Evolutionary conservation across 1,140 invertebrate species (phyloP), one percentile per base, ranked within the genome.

Genomic region (Leguminivora glycinivorella): DNA sequence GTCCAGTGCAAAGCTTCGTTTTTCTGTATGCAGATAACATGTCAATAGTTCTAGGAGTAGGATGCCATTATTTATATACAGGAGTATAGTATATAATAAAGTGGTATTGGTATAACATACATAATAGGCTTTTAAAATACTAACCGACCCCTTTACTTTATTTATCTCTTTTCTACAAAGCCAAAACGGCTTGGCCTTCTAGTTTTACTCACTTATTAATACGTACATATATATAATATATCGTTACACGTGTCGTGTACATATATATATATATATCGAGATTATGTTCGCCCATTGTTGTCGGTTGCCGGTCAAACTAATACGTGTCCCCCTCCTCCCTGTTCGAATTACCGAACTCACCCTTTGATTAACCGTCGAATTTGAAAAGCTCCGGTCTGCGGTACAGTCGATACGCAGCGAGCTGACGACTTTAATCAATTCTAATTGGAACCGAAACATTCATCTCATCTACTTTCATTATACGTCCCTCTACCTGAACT

Each of bases 401-500:
- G 58, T 63, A 63, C 58, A 63, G 58, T 63, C 31, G 66, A 58
- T 67, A 24, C 69, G 26, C 47, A 79, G 38, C 67, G 52, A 73
- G 60, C 70, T 74, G 74, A 69, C 71, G 73, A 78, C 77, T 84
- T 87, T 79, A 83, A 85, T 85, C 77, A 82, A 81, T 85, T 84
- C 82, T 83, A 83, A 85, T 83, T 84, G 84, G 80, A 80, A 67
- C 76, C 78, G 78, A 82, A 82, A 85, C 81, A 84, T 87, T 79
- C 80, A 79, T 85, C 82, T 77, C 76, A 81, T 84, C 81, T 77
- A 87, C 78, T 84, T 83, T 85, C 79, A 82, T 87, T 83, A 83
- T 72, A 71, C 79, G 79, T 81, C 80, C 83, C 80, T 84, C 75
- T 79, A 82, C 78, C 79, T 84, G 81, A 83, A 81, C 76, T 71